A percentile compares a stretch with the other conserved stretches of the same genome.
These are phyloP conservation scores for Arenaria interpres DNA, from an alignment of 2,113 vertebrate genomes.

Conservation along the genomic window DNA sequence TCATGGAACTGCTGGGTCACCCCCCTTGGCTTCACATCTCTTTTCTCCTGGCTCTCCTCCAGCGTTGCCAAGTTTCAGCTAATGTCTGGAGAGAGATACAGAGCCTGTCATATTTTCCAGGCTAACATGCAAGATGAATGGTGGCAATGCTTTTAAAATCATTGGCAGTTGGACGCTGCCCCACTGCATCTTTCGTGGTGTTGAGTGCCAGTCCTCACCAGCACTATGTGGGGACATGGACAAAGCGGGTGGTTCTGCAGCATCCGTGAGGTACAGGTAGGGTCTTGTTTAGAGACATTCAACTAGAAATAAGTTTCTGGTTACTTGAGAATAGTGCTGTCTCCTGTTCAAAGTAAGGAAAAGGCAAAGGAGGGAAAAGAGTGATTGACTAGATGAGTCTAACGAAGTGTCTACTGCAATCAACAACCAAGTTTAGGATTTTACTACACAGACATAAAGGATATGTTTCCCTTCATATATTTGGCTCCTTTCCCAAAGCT, in stretches of 20 bases:
- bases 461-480: conserved; percentile 6
- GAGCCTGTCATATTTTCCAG: not conserved
- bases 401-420: conserved; percentile 8
- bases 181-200: not conserved
- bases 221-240: rapidly evolving
- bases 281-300: not conserved
- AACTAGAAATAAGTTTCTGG: not conserved
- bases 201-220: not conserved
- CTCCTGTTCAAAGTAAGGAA: not conserved
- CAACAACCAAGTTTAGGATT: conserved; percentile 14
- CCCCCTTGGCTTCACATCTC: not conserved
- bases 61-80: conserved; percentile 7
- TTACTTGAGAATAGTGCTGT: not conserved
- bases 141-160: conserved; percentile 21
- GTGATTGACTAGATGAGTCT: conserved; percentile 37
- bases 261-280: not conserved
- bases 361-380: not conserved
- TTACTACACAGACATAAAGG: not conserved
- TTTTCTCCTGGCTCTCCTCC: conserved; percentile 8
- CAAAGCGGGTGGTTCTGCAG: not conserved
- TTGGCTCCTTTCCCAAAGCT: conserved; percentile 27
- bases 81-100: not conserved
- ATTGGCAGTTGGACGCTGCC: not conserved
- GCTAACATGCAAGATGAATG: not conserved
- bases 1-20: conserved; percentile 31